A percentile compares a stretch with the other conserved stretches of the same genome.
Evolutionary conservation across 2,888 invertebrate genomes (phyloP).

Genomic region (Agrotis exclamationis): DNA sequence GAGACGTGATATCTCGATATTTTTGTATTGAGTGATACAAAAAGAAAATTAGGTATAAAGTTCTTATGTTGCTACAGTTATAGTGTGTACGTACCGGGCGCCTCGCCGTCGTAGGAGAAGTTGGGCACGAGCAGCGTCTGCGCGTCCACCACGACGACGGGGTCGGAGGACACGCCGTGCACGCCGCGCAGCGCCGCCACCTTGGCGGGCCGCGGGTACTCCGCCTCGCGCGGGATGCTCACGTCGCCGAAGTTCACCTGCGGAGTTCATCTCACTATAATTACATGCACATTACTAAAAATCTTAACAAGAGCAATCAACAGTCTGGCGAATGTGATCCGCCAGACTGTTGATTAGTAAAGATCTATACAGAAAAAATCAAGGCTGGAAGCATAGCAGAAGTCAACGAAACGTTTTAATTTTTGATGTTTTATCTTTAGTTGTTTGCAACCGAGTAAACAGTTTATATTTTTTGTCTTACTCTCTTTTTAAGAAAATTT

Average conservation of each 20-base stretch:
- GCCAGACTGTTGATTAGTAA: no score
- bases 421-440: no score
- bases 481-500: background rate
- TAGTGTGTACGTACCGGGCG: slow-evolving; percentile 93
- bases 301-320: background rate
- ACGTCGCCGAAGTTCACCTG: slow-evolving; percentile 98
- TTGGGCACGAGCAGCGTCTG: slow-evolving; percentile 97
- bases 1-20: no score
- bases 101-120: slow-evolving; percentile 98
- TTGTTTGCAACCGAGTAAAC: no score
- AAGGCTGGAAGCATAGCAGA: background rate
- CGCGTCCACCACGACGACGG: slow-evolving; percentile 97
- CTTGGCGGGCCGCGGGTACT: slow-evolving; percentile 96
- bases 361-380: background rate
- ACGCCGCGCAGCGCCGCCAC: slow-evolving; percentile 94
- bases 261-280: background rate
- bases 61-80: no score
- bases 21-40: no score
- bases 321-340: background rate
- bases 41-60: no score
- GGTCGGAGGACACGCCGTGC: slow-evolving; percentile 96
- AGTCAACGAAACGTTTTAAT: no score
- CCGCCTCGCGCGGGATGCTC: slow-evolving; percentile 94
- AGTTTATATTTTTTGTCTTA: no score
- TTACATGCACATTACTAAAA: background rate